Conservation (phyloP, 2,888 invertebrate species). For the Nomada ruficornis region DNA sequence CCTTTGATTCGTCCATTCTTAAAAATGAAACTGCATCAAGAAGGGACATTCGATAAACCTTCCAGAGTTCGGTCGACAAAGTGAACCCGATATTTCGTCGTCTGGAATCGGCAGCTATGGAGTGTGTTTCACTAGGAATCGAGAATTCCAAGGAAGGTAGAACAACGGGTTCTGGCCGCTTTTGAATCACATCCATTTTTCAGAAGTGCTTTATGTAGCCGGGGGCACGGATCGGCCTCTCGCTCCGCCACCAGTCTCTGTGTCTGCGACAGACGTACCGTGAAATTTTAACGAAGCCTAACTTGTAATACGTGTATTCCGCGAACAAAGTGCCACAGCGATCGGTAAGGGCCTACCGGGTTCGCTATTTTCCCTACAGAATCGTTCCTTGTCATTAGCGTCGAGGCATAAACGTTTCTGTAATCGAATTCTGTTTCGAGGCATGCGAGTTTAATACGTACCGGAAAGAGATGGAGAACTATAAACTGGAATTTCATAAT, state of each 20-base stretch:
- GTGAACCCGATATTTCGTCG: slow-evolving; percentile 18
- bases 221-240: slow-evolving; percentile 1
- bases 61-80: neutral
- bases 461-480: too few species aligned
- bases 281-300: slow-evolving; percentile 70
- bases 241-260: neutral
- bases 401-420: neutral
- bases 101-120: slow-evolving; percentile 2
- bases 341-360: neutral
- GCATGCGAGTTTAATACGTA: too few species aligned
- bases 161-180: slow-evolving; percentile 37
- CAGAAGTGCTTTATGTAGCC: slow-evolving; percentile 34
- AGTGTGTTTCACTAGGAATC: neutral
- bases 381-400: neutral
- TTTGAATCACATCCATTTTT: slow-evolving; percentile 63
- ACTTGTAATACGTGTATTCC: slow-evolving; percentile 51
- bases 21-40: neutral
- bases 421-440: slow-evolving; percentile 3
- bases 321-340: slow-evolving; percentile 29
- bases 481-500: too few species aligned
- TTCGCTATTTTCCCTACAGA: neutral
- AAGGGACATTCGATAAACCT: neutral
- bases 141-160: neutral
- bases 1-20: neutral
- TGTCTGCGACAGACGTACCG: slow-evolving; percentile 52